Percentiles rank a stretch among this genome's conserved stretches.
These are phyloP conservation scores for Macrotus californicus DNA, from an alignment of 2,113 vertebrate genomes.

Conservation along the genomic window DNA sequence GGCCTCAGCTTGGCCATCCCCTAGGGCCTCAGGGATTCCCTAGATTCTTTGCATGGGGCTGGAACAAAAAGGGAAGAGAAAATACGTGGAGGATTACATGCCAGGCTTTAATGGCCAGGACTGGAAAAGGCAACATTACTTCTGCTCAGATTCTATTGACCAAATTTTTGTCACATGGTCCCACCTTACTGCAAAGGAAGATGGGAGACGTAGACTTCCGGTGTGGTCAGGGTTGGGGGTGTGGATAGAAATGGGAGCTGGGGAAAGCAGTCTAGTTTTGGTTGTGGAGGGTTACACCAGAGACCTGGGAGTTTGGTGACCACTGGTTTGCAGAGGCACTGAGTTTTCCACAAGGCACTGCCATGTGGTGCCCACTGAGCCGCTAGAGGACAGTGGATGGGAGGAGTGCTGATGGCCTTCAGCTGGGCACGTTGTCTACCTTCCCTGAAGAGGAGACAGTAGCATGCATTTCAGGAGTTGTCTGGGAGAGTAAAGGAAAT, in stretches of 20 bases:
- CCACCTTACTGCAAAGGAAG: not conserved
- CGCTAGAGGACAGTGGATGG: not conserved
- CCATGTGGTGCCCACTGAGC: fast-evolving
- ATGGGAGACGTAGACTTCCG: not conserved
- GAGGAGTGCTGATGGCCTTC: not conserved
- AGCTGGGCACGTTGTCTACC: not conserved
- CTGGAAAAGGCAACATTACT: not conserved
- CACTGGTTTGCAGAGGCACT: not conserved
- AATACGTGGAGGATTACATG: not conserved
- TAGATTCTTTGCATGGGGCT: not conserved
- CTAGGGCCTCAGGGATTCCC: not conserved
- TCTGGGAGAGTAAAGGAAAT: not conserved
- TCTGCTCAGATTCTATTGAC: not conserved
- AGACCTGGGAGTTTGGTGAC: not conserved
- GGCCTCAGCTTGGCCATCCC: not conserved
- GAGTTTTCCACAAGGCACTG: not conserved
- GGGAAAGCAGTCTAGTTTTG: not conserved
- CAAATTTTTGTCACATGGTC: not conserved
- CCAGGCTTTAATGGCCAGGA: not conserved
- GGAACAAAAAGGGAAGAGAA: not conserved
- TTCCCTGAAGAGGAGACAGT: not conserved
- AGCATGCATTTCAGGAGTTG: not conserved
- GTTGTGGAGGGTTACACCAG: fast-evolving
- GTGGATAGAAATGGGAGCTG: not conserved
- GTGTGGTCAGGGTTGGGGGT: not conserved